phyloP scores from a whole-genome alignment of 2,888 invertebrate species.

The Limnephilus auricula region DNA sequence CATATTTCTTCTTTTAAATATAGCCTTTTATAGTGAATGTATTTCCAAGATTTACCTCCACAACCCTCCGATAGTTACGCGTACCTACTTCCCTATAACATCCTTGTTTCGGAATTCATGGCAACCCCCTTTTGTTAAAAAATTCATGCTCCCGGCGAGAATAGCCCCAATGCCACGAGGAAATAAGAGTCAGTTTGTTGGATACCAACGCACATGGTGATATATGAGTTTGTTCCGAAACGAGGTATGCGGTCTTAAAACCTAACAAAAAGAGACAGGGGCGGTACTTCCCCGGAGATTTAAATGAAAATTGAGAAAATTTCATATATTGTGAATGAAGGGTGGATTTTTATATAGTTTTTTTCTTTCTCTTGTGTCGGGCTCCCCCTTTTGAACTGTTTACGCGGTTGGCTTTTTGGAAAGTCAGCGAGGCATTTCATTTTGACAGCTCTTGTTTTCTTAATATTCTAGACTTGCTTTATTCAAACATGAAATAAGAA shows the following conservation, averaged over 20 bases:
- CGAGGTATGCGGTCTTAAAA: slow-evolving; percentile 62
- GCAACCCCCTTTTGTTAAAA: slow-evolving; percentile 42
- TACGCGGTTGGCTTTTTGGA: slow-evolving; percentile 33
- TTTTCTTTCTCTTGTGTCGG: slow-evolving; percentile 52
- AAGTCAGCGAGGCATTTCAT: slow-evolving; percentile 36
- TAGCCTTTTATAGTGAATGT: slow-evolving; percentile 27
- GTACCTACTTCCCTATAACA: slow-evolving; percentile 18
- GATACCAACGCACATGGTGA: slow-evolving; percentile 10
- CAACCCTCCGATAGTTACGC: slow-evolving; percentile 17
- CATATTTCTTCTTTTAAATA: slow-evolving; percentile 7
- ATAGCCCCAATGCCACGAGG: background rate
- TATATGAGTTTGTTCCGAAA: slow-evolving; percentile 49
- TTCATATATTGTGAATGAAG: slow-evolving; percentile 66
- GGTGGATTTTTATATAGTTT: slow-evolving; percentile 63
- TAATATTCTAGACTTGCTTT: slow-evolving; percentile 10
- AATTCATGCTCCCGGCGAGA: slow-evolving; percentile 20
- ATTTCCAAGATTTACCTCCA: slow-evolving; percentile 8
- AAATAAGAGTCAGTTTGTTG: slow-evolving; percentile 20
- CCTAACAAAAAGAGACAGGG: slow-evolving; percentile 66
- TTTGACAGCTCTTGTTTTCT: slow-evolving; percentile 25
- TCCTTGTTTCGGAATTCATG: slow-evolving; percentile 50
- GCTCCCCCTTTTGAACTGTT: slow-evolving; percentile 25
- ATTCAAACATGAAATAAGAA: slow-evolving; percentile 14
- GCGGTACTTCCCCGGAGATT: slow-evolving; percentile 65
- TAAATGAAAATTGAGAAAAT: slow-evolving; percentile 67